Conservation (phyloP, 2,797 vertebrate genomes). For the Dallia pectoralis region DNA sequence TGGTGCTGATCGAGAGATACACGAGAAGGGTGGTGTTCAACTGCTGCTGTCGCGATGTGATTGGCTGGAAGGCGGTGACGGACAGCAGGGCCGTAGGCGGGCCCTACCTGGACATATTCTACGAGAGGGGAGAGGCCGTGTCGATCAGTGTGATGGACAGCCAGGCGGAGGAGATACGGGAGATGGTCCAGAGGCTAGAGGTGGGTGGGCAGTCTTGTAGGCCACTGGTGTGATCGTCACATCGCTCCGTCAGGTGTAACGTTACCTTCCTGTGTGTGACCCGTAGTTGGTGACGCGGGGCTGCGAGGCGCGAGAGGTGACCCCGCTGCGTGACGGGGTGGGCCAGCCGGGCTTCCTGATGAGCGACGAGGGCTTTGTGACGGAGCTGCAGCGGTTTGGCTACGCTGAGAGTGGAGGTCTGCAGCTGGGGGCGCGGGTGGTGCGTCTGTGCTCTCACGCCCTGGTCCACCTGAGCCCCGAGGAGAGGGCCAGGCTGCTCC, state of each 20-base stretch:
- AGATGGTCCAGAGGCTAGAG: constrained; percentile 89
- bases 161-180: constrained; percentile 81
- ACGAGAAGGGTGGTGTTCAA: constrained; percentile 83
- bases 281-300: constrained; percentile 85
- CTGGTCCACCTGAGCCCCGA: constrained; percentile 76
- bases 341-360: constrained; percentile 87
- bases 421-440: constrained; percentile 83
- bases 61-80: constrained; percentile 84
- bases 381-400: constrained; percentile 86
- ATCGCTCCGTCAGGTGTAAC: not conserved
- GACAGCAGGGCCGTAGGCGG: constrained; percentile 71
- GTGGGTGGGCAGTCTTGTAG: constrained; percentile 58
- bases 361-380: constrained; percentile 87
- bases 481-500: constrained; percentile 77
- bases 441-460: constrained; percentile 81
- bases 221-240: not conserved
- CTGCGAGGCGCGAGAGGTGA: constrained; percentile 86
- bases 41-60: constrained; percentile 87
- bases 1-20: constrained; percentile 81
- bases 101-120: constrained; percentile 84
- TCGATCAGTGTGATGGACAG: constrained; percentile 73
- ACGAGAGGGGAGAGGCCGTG: constrained; percentile 83
- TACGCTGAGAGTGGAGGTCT: constrained; percentile 88
- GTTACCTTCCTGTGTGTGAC: not conserved
- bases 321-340: constrained; percentile 82